Evolutionary conservation across 53 echinoderm and acorn worm genomes (phyloP), one percentile per base, ranked within the genome.

Genomic region (Astropecten irregularis): DNA sequence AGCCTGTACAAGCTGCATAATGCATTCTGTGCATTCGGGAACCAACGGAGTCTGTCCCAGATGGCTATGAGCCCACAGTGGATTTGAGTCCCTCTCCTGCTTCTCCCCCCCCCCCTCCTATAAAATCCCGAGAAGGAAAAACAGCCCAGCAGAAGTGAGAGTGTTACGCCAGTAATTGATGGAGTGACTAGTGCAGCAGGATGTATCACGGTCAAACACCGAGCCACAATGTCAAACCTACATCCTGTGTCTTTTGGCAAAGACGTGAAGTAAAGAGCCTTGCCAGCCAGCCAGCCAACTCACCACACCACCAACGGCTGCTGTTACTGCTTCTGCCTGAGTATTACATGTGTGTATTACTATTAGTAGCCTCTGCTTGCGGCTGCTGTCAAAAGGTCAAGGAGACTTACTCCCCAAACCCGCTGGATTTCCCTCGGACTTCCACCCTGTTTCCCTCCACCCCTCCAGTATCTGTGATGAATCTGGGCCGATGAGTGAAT

Each of bases 161-260:
- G 66, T 4, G 39, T n/a, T 21, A 34, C 21, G 66, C 36, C 36
- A 4, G 54, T 74, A 57, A 74, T 74, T 74, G 54, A 74, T 74
- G 28, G 40, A 74, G 38, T 57, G 57, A 74, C 56, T 74, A 15
- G 55, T 38, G 1, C 34, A 38, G 14, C 74, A 56, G 74, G 74
- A 74, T 74, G 74, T 74, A n/a, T 56, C 74, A 74, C 34, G 57
- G 56, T 74, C 74, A 57, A 50, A 56, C 34, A 23, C 50, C 54
- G 35, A 39, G 36, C 74, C 55, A 8, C 32, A n/a, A 74, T 51
- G 55, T 74, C 55, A 37, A 37, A 23, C 54, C 40, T 23, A 37
- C 74, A 56, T 74, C 74, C 74, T 74, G 73, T 33, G 52, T 11
- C 42, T 11, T 42, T 42, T 42, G 42, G 42, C 6, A 6, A 42